Percentiles rank a stretch among this genome's conserved stretches.
These are phyloP conservation scores for Beris chalybata DNA, from an alignment of 2,888 invertebrate species.

Conservation along the genomic window DNA sequence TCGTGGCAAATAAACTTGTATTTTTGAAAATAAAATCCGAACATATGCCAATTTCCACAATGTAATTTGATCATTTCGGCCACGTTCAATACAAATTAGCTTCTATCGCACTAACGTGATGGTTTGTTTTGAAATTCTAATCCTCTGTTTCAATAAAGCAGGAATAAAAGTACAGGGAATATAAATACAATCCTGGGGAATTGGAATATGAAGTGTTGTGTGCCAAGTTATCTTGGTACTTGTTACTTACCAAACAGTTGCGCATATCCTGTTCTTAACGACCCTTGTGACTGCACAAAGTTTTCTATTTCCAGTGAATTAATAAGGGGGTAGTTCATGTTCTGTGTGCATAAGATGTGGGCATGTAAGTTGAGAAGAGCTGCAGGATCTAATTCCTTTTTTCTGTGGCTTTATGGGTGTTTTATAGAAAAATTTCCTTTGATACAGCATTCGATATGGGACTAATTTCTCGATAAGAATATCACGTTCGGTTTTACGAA, in stretches of 20 bases:
- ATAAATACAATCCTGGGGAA: conserved; percentile 29
- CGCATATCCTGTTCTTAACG: conserved; percentile 21
- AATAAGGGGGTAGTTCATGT: conserved; percentile 13
- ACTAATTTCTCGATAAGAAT: no score
- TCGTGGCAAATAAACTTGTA: no score
- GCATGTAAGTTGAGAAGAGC: no score
- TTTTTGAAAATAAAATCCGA: no score
- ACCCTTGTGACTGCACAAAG: conserved; percentile 25
- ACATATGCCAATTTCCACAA: no score
- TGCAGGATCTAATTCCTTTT: no score
- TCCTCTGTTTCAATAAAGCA: conserved; percentile 34
- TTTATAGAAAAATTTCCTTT: no score
- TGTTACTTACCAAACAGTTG: conserved; percentile 14
- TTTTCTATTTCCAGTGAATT: conserved; percentile 29
- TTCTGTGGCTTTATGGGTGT: no score
- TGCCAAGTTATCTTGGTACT: conserved; percentile 12
- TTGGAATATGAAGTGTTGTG: conserved; percentile 9
- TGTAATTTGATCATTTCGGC: no score
- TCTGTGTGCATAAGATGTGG: no score
- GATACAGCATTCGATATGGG: no score
- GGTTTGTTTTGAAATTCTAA: conserved; percentile 39
- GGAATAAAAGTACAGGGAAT: conserved; percentile 11
- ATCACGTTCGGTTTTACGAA: no score
- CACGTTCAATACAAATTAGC: conserved; percentile 22
- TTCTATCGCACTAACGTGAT: conserved; percentile 5